Evolutionary conservation across 92 coral and sea anemone species (phyloP), one percentile per base, ranked within the genome.

Genomic region (Epizoanthus rinbou): DNA sequence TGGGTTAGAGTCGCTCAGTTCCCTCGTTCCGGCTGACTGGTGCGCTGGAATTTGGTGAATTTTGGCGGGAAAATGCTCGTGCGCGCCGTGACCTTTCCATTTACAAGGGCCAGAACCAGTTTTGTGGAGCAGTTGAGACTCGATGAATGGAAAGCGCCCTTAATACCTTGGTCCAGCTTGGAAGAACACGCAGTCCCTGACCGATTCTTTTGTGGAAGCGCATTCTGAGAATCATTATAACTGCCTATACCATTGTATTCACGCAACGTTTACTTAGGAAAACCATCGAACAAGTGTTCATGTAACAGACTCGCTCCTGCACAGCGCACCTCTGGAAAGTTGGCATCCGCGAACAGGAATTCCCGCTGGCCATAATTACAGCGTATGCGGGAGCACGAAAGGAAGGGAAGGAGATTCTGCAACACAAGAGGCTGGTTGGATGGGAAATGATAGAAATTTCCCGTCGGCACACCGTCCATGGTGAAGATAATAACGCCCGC

Each of bases 361-460:
- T 85, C 70, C 82, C 92, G 90, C 91, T 97, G 99, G 1, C 99
- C 99, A 82, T 91, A 97, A 70, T 97, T 97, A 69, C 98, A 91
- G 69, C 95, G 90, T 23, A 94, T 88, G 28, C 95, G 92, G 16
- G 96, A 84, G 70, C 98, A 92, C 3, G 98, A 94, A 37, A 94
- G 75, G 69, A 88, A 97, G 13, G 99, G 98, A 57, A 90, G 84
- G 8, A 94, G 80, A 78, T 80, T 89, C 28, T 91, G 89, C 58
- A 88, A 83, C 17, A 85, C 87, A 21, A 92, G 56, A 6, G 74
- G 88, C 52, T 76, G 69, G 8, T 72, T 84, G 17, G 92, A 52
- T 23, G 97, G 90, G 52, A 97, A 88, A 56, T 79, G 89, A 79
- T 93, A 95, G 64, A 90, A 85, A 37, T 87, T 79, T 31, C 95